Percentiles rank a stretch among this genome's conserved stretches.
These are phyloP conservation scores for Caradrina kadenii DNA, from an alignment of 2,888 invertebrate genomes.

Conservation along the genomic window DNA sequence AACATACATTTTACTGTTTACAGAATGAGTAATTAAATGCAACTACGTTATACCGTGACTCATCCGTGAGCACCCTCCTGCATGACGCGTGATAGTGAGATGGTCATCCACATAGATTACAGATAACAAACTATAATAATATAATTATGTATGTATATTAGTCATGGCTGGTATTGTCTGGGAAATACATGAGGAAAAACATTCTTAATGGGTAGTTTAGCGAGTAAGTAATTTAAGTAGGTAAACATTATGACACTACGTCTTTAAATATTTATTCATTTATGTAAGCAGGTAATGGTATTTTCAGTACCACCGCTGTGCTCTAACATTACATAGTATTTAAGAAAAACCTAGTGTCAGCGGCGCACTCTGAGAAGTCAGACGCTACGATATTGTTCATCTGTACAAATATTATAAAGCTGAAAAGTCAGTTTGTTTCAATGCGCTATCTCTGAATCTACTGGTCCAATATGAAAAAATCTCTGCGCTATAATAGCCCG, in stretches of 20 bases:
- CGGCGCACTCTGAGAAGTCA: too few relatives aligned
- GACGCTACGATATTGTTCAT: too few relatives aligned
- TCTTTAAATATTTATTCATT: background rate
- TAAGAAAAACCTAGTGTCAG: too few relatives aligned
- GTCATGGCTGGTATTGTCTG: slow-evolving; percentile 16
- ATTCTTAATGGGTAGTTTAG: background rate
- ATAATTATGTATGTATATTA: background rate
- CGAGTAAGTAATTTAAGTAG: background rate
- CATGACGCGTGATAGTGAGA: slow-evolving; percentile 14
- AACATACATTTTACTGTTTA: background rate
- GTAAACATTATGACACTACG: background rate
- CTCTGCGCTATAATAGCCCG: too few relatives aligned
- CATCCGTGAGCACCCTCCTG: background rate
- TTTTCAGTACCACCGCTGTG: too few relatives aligned
- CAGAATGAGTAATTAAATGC: slow-evolving; percentile 9
- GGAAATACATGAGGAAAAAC: slow-evolving; percentile 17
- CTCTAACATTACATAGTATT: background rate
- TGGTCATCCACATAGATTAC: background rate
- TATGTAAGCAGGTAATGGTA: background rate
- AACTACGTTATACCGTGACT: background rate
- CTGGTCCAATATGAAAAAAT: too few relatives aligned
- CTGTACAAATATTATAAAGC: too few relatives aligned
- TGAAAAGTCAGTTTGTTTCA: too few relatives aligned
- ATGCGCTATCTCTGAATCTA: too few relatives aligned
- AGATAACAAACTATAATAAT: slow-evolving; percentile 10